Evolutionary conservation across 30 jellyfish, hydroid and myxozoan species (phyloP).

Genomic region (Pseudorhiza aurosa): DNA sequence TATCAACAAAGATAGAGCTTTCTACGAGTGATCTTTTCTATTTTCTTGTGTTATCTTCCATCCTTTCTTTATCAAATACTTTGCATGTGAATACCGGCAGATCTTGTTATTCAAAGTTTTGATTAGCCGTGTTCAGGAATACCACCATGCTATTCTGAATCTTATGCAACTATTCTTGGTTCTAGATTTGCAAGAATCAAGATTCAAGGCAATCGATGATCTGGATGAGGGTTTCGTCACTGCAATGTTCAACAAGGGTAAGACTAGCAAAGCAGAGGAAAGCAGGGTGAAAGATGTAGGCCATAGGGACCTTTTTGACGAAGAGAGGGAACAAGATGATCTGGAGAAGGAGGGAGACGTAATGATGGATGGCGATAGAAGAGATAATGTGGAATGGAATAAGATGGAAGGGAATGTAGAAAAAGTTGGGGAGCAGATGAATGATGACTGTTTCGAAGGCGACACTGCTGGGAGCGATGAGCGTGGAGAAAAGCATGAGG

Average conservation of each 20-base stretch:
- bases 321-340: constrained; percentile 68
- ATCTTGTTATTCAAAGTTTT: too few relatives aligned
- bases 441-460: background rate
- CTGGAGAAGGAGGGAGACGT: constrained; percentile 2
- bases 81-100: too few relatives aligned
- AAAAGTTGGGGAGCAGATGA: background rate
- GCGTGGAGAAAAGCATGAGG: constrained; percentile 8
- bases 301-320: constrained; percentile 76
- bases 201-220: constrained; percentile 72
- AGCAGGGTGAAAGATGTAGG: constrained; percentile 57
- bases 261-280: constrained; percentile 18
- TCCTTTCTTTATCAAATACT: too few relatives aligned
- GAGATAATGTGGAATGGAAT: constrained; percentile 20
- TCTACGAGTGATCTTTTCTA: too few relatives aligned
- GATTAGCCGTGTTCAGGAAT: too few relatives aligned
- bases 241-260: constrained; percentile 13
- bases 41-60: too few relatives aligned
- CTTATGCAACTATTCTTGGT: background rate
- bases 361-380: constrained; percentile 9
- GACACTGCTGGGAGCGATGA: background rate
- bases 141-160: background rate
- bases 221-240: constrained; percentile 52
- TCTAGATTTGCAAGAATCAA: constrained; percentile 70
- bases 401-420: constrained; percentile 19
- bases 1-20: too few relatives aligned